phyloP scores from a whole-genome alignment of 2,888 invertebrate species.

The Drosophila meridiana region DNA sequence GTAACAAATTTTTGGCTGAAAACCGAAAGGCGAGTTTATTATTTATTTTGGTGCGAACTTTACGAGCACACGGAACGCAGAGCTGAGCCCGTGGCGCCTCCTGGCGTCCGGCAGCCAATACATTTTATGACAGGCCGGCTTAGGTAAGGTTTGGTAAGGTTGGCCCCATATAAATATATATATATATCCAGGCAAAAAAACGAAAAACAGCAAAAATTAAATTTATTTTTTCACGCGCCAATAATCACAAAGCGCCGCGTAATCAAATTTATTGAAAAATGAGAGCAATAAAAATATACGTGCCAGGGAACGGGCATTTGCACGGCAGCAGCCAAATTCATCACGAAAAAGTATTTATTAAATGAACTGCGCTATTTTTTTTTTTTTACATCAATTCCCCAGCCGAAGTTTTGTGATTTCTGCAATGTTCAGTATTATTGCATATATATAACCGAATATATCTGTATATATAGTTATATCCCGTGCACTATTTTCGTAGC shows the following conservation, averaged over 20 bases:
- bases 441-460: neutral
- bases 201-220: constrained; percentile 55
- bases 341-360: constrained; percentile 51
- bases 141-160: constrained; percentile 45
- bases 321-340: constrained; percentile 44
- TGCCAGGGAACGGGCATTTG: constrained; percentile 30
- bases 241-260: constrained; percentile 79
- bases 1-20: constrained; percentile 46
- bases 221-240: constrained; percentile 81
- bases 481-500: constrained; percentile 29
- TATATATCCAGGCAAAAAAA: neutral
- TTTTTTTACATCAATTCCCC: neutral
- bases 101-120: constrained; percentile 52
- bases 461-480: constrained; percentile 1
- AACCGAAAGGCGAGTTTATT: constrained; percentile 69
- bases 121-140: constrained; percentile 74
- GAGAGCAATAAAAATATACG: constrained; percentile 67
- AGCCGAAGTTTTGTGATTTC: constrained; percentile 4
- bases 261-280: constrained; percentile 81
- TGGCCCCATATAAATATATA: neutral
- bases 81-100: constrained; percentile 18
- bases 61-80: constrained; percentile 64
- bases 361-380: constrained; percentile 14
- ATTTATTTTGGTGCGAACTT: constrained; percentile 79
- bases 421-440: neutral